Base-by-base conservation (phyloP, 2,797 vertebrate species). In the Cetoscarus ocellatus region DNA sequence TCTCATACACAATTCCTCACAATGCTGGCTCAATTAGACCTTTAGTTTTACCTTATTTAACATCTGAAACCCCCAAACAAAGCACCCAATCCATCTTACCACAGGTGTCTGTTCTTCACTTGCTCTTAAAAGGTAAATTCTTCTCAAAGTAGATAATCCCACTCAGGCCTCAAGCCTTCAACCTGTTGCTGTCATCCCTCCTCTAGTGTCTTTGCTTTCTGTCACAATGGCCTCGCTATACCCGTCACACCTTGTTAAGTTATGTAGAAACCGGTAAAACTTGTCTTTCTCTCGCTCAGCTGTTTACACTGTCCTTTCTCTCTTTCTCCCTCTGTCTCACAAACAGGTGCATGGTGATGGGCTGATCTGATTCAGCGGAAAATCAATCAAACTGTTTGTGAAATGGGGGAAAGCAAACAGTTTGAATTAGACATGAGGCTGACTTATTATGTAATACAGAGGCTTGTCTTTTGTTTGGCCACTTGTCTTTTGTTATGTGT, bases 181-280 rank as follows among this genome's bases (percentile, higher is more conserved):
- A 64, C 34, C 59, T 2, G 6, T 13, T 13, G 3, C 18, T 10
- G 49, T 78, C 73, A 73, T 81, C 67, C 70, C 17, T 81, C 75
- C 67, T 60, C 50, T 61, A 50, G 69, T 50, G 64, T 67, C 62
- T 67, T 67, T 68, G 58, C 76, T 70, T 47, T 66, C 60, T 61
- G 77, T 77, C 77, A 91, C 84, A 92, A 83, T 87, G 88, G 82
- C 63, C 57, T 78, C 80, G 82, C 79, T 91, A 75, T 88, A 77
- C 86, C 67, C 87, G 94, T 94, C 93, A 93, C 94, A 91, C 94
- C 94, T 94, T 91, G 76, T 75, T 85, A 87, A 93, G 93, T 87
- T 94, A 94, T 95, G 92, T 74, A 67, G 27, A 73, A 92, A 94
- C 94, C 48, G 67, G 94, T 85, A 56, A 55, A 94, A 93, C 94